Evolutionary conservation across 2,888 invertebrate genomes (phyloP).

Genomic region (Drosophila barbarae): DNA sequence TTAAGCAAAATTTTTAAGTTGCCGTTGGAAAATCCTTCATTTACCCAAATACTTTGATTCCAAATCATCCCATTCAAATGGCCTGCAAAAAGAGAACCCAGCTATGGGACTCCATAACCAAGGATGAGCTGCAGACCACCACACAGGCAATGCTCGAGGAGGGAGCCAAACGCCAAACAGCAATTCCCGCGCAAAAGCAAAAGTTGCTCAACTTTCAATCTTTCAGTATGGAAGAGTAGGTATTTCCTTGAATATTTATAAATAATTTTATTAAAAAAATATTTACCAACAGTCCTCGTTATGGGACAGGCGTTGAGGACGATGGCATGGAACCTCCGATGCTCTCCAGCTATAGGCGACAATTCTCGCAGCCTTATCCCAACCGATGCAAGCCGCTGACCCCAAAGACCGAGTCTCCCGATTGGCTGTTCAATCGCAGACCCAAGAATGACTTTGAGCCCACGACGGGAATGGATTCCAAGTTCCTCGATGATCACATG

Average conservation of each 20-base stretch:
- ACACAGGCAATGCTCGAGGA: slow-evolving; percentile 63
- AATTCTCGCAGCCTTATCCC: slow-evolving; percentile 51
- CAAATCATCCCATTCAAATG: slow-evolving; percentile 32
- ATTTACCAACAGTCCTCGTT: slow-evolving; percentile 48
- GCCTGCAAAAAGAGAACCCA: slow-evolving; percentile 46
- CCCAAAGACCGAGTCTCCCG: slow-evolving; percentile 47
- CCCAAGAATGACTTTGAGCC: slow-evolving; percentile 63
- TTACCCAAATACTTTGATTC: background rate
- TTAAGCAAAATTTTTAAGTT: background rate
- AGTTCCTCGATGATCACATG: slow-evolving; percentile 66
- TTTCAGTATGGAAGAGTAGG: slow-evolving; percentile 66
- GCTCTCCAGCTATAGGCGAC: slow-evolving; percentile 48
- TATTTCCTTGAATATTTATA: background rate
- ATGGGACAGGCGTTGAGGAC: slow-evolving; percentile 40
- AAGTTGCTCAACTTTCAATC: slow-evolving; percentile 63
- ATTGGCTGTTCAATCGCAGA: slow-evolving; percentile 58
- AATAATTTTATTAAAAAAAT: background rate
- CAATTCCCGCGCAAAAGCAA: slow-evolving; percentile 39
- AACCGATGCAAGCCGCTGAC: slow-evolving; percentile 40
- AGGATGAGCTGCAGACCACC: slow-evolving; percentile 52
- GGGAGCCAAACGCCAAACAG: slow-evolving; percentile 43
- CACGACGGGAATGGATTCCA: slow-evolving; percentile 51
- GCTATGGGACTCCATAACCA: slow-evolving; percentile 44
- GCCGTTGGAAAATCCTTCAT: slow-evolving; percentile 13
- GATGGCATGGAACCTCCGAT: slow-evolving; percentile 45